These are phyloP conservation scores for Bombus terrestris DNA, from an alignment of 1,140 invertebrate genomes.

Conservation along the genomic window DNA sequence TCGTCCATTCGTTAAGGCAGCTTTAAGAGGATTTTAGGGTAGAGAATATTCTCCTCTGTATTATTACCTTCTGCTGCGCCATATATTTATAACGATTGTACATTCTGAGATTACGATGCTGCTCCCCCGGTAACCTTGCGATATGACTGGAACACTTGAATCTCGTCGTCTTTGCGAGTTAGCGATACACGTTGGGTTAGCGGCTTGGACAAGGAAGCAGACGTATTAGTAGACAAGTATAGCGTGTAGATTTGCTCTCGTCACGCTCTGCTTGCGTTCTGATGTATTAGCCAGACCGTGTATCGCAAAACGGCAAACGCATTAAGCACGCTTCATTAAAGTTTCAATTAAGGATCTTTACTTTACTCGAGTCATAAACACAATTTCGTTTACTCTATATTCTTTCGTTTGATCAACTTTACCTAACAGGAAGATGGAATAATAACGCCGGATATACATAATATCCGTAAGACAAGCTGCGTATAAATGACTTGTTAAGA, in stretches of 20 bases:
- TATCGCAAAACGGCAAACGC: background rate
- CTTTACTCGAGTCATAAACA: too few species aligned
- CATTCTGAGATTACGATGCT: conserved; percentile 1
- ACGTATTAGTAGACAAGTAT: background rate
- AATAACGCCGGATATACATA: background rate
- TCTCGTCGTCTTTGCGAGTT: background rate
- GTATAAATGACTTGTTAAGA: background rate
- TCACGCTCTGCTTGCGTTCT: background rate
- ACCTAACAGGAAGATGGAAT: background rate
- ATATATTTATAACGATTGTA: conserved; percentile 12
- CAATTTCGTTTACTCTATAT: background rate
- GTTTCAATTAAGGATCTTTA: background rate
- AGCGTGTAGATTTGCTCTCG: background rate
- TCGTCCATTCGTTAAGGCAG: conserved; percentile 36
- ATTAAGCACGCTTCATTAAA: background rate
- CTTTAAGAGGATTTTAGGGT: conserved; percentile 35
- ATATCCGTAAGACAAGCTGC: background rate
- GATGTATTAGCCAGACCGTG: background rate
- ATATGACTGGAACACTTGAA: background rate
- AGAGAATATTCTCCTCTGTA: background rate
- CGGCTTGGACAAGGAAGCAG: background rate
- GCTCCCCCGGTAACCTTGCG: too few species aligned
- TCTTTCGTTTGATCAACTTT: too few species aligned
- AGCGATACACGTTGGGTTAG: background rate
- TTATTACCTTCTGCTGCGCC: background rate